These are phyloP conservation scores for Hippoglossus stenolepis DNA, from an alignment of 2,113 vertebrate species.

Conservation along the genomic window DNA sequence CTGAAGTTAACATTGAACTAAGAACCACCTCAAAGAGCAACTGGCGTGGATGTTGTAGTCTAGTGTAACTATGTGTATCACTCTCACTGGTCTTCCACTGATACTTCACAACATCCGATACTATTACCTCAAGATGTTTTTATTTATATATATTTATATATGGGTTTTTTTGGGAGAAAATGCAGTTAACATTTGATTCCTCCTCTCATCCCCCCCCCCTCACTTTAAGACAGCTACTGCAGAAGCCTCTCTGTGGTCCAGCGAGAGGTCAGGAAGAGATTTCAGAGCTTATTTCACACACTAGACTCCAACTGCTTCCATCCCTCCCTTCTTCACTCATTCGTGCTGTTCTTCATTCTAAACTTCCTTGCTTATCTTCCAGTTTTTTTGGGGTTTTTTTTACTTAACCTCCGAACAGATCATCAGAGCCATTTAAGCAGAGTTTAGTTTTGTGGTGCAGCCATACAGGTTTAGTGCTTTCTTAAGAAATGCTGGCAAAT, in stretches of 20 bases:
- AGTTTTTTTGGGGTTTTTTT: background rate
- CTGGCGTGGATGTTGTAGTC: no score
- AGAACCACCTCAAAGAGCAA: no score
- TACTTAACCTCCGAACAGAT: conserved; percentile 18
- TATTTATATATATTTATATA: no score
- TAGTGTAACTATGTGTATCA: no score
- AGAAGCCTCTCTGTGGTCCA: conserved; percentile 19
- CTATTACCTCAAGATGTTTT: no score
- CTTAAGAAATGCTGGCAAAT: conserved; percentile 28
- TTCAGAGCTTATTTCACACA: conserved; percentile 21
- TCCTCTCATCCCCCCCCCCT: background rate
- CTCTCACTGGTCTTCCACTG: no score
- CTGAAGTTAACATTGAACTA: no score
- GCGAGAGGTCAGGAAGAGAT: conserved; percentile 38
- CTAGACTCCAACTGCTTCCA: conserved; percentile 4
- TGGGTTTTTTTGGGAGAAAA: no score
- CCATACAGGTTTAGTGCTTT: background rate
- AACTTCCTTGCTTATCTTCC: conserved; percentile 1
- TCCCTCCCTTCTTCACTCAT: conserved; percentile 13
- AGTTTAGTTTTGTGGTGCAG: background rate
- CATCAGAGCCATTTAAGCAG: background rate
- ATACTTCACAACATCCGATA: no score
- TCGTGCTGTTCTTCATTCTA: conserved; percentile 8
- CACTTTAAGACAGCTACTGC: conserved; percentile 6
- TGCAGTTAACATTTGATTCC: conserved; percentile 19